Evolutionary conservation across 2,797 vertebrate genomes (phyloP).

Genomic region (Apogon talboti): DNA sequence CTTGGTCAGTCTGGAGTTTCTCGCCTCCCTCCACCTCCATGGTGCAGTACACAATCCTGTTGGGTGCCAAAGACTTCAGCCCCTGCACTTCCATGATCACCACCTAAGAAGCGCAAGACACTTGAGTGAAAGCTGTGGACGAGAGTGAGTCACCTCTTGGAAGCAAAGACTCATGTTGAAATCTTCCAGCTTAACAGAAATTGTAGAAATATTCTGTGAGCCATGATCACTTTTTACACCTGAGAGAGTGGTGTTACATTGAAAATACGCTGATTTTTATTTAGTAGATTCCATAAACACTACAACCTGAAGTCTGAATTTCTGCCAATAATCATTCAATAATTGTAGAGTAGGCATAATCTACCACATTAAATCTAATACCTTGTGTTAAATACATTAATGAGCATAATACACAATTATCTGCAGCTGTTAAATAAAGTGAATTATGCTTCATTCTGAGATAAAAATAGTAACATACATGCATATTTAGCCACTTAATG

Average conservation of each 20-base stretch:
- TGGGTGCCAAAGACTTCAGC: constrained; percentile 96
- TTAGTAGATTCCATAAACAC: constrained; percentile 7
- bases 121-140: constrained; percentile 35
- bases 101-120: constrained; percentile 84
- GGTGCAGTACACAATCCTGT: constrained; percentile 98
- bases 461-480: constrained; percentile 15
- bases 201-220: constrained; percentile 20
- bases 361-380: constrained; percentile 35
- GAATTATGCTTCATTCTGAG: constrained; percentile 10
- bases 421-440: constrained; percentile 34
- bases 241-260: too few relatives aligned
- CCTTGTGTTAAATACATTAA: constrained; percentile 31
- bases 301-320: constrained; percentile 25
- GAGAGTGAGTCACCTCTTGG: constrained; percentile 46
- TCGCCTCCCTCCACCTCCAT: constrained; percentile 99
- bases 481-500: too few relatives aligned
- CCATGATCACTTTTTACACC: constrained; percentile 6
- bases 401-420: constrained; percentile 30
- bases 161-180: constrained; percentile 19
- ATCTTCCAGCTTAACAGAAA: constrained; percentile 21
- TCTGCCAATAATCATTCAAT: constrained; percentile 3
- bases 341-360: constrained; percentile 28
- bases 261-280: too few relatives aligned
- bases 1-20: constrained; percentile 98
- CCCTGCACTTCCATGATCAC: constrained; percentile 99